These are phyloP conservation scores for Arctopsyche grandis DNA, from an alignment of 1,140 invertebrate species.

Conservation along the genomic window DNA sequence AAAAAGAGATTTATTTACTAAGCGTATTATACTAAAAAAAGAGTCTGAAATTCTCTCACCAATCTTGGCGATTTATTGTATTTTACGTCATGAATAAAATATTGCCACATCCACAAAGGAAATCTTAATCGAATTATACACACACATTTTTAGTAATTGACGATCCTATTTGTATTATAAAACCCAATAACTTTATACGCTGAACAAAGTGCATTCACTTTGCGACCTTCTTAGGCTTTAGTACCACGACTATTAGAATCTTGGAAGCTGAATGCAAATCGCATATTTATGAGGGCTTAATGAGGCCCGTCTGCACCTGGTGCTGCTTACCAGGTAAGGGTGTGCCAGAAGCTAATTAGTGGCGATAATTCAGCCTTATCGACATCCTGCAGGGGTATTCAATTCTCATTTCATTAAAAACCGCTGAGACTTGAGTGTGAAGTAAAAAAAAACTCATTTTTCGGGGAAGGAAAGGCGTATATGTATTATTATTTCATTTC, in stretches of 20 bases:
- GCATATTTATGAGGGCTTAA: conserved; percentile 40
- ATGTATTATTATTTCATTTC: too few species aligned
- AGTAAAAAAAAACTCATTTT: too few species aligned
- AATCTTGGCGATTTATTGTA: too few species aligned
- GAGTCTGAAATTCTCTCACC: too few species aligned
- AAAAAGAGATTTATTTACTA: too few species aligned
- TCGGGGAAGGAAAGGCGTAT: too few species aligned
- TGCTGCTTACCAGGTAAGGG: conserved; percentile 32
- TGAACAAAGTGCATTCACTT: background rate
- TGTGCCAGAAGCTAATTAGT: conserved; percentile 46
- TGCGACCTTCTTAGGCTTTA: background rate
- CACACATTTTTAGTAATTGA: too few species aligned
- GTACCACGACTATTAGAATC: background rate
- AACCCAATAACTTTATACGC: background rate
- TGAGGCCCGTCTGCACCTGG: conserved; percentile 37
- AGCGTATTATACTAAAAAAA: too few species aligned
- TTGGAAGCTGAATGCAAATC: background rate
- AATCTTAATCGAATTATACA: too few species aligned
- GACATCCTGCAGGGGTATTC: conserved; percentile 24
- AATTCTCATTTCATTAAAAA: background rate
- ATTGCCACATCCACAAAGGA: too few species aligned
- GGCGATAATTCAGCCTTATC: conserved; percentile 47
- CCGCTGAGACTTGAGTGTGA: background rate
- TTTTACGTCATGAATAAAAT: too few species aligned
- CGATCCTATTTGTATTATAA: too few species aligned